A percentile compares a stretch with the other conserved stretches of the same genome.
phyloP scores from a whole-genome alignment of 2,113 vertebrate species.

The Patagioenas fasciata region DNA sequence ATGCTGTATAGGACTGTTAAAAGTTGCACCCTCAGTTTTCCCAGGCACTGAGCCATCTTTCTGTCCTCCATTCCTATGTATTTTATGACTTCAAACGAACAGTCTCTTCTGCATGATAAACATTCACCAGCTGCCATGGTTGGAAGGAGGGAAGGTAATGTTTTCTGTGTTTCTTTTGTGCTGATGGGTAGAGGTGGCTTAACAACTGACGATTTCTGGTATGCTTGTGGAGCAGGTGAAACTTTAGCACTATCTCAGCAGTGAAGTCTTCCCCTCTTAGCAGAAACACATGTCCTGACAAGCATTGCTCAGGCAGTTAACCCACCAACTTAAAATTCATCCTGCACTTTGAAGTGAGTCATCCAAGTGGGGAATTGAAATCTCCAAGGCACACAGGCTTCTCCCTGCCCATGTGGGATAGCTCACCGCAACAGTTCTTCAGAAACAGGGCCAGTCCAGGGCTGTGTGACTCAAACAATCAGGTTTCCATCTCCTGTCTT shows the following conservation, averaged over 20 bases:
- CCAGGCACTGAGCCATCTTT: background rate
- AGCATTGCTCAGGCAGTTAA: background rate
- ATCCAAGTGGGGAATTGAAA: slow-evolving; percentile 31
- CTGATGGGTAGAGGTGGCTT: background rate
- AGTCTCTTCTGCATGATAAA: background rate
- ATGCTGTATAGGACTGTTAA: background rate
- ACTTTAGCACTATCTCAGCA: slow-evolving; percentile 21
- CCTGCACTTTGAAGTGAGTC: slow-evolving; percentile 60
- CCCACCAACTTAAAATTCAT: slow-evolving; percentile 51
- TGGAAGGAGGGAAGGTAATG: background rate
- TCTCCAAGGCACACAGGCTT: slow-evolving; percentile 31
- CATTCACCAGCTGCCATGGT: background rate
- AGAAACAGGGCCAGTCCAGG: background rate
- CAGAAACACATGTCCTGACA: slow-evolving; percentile 11
- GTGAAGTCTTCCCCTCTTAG: background rate
- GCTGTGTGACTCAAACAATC: slow-evolving; percentile 57
- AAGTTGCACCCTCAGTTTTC: background rate
- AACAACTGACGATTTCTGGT: background rate
- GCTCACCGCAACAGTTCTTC: background rate
- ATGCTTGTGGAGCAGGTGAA: slow-evolving; percentile 25
- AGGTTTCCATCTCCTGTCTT: slow-evolving; percentile 52
- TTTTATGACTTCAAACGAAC: background rate
- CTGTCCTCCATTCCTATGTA: background rate
- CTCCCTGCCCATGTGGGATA: slow-evolving; percentile 23
- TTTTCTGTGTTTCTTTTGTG: background rate